Base-by-base conservation (phyloP, 2,797 vertebrate species). In the Gorsachius magnificus region DNA sequence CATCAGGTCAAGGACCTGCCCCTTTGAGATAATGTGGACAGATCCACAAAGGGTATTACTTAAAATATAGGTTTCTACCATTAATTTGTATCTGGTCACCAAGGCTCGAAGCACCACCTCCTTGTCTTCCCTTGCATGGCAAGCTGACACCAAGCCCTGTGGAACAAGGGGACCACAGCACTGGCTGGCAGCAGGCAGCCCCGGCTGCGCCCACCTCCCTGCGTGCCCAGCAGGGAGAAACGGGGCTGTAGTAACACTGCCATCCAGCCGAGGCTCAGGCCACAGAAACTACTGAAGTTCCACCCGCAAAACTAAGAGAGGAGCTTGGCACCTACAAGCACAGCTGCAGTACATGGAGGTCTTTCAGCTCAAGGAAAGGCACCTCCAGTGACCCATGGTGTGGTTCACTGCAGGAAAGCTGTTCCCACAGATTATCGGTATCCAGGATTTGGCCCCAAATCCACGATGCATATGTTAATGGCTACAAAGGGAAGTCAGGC, bases 91-190 rank as follows among this genome's bases (percentile, higher is more conserved):
- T 5, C 48, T 71, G 31, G 25, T 64, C 36, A 43, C 18, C 18
- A 35, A 69, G 13, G 29, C 25, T 76, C 63, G 72, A 35, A 92
- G 54, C 45, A 70, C 12, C 56, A 83, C 43, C 43, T 91, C 53
- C 24, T 60, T 26, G 7, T 16, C 38, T 20, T 57, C 14, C 31
- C 36, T 66, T 2, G 1, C 56, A 35, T 3, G 2, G 43, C 35
- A 72, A 38, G 60, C 16, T 43, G 50, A 29, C 45, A 17, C 28
- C 53, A 20, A 76, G n/a, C n/a, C n/a, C 45, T 16, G 28, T 11
- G 33, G 60, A 66, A 51, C 0, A 0, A 56, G 50, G 7, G 46
- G 13, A 36, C 7, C 51, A 25, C 36, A 29, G 22, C 3, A 3
- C 35, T 20, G 60, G 35, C 16, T 4, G 28, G 29, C 21, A 58